phyloP scores from a whole-genome alignment of 1,140 invertebrate species.

The Pteromalus puparum region DNA sequence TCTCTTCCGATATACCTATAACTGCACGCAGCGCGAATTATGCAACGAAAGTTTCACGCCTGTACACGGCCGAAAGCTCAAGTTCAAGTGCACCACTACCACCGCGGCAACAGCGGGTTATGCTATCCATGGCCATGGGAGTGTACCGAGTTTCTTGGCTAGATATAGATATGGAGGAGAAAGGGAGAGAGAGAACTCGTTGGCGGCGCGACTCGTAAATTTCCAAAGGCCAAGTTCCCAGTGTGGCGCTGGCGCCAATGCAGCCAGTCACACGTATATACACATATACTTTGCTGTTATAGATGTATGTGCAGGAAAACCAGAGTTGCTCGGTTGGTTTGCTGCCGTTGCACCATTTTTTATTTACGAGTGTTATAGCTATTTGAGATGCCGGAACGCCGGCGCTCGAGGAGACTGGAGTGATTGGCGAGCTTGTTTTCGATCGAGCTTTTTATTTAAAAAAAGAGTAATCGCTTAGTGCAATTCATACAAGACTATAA shows the following conservation, averaged over 20 bases:
- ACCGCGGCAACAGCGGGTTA: no score
- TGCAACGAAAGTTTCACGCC: background rate
- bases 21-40: background rate
- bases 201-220: background rate
- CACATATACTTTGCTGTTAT: no score
- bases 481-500: no score
- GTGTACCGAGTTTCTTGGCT: background rate
- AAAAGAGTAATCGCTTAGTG: no score
- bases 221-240: background rate
- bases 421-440: no score
- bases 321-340: no score
- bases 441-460: no score
- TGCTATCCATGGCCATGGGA: background rate
- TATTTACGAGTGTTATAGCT: background rate
- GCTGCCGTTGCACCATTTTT: background rate
- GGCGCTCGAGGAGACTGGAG: no score
- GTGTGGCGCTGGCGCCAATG: background rate
- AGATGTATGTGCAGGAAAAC: no score
- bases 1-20: background rate
- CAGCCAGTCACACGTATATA: background rate
- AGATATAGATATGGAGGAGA: background rate
- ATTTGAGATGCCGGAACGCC: no score
- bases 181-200: background rate
- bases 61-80: slow-evolving; percentile 3
- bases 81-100: background rate